Evolutionary conservation across 2,888 invertebrate genomes (phyloP), one percentile per base, ranked within the genome.

Genomic region (Parnassius glacialis): DNA sequence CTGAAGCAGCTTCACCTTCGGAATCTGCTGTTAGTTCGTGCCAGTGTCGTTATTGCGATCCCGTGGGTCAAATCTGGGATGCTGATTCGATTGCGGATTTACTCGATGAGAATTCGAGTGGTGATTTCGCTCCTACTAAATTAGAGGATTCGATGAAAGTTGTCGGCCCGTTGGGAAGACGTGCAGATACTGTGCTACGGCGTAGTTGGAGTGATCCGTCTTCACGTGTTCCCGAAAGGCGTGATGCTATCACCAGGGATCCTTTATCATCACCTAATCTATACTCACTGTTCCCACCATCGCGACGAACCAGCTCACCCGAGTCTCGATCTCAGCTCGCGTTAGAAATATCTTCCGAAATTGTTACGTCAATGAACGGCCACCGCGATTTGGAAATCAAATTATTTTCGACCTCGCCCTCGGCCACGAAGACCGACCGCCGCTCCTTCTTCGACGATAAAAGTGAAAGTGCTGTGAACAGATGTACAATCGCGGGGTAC

Each of bases 341-440:
- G 67, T 85, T 95, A 72, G 94, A 95, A 81, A 95, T 95, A 64
- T 95, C 95, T 44, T 95, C 95, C 45, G 95, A 95, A 77, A 96
- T 96, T 71, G 95, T 96, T 69, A 95, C 95, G 41, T 95, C 95
- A 52, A 93, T 94, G 70, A 95, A 95, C 78, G 95, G 95, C 53
- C 95, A 95, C 79, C 92, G 95, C 65, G 96, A 95, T 84, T 87
- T 96, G 79, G 95, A 96, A 87, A 96, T 96, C 72, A 95, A 95
- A 81, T 94, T 96, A 84, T 95, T 94, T 85, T 94, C 94, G 70
- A 93, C 94, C 72, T 92, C 93, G 76, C 92, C 93, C 68, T 84
- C 91, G 77, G 87, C 89, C 70, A 80, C 85, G 70, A 85, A 82
- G 80, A 78, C 83, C 75, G 87, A 87, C 70, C 85, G 85, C 71